phyloP scores from a whole-genome alignment of 2,888 invertebrate genomes.

The Drosophila meridiana region DNA sequence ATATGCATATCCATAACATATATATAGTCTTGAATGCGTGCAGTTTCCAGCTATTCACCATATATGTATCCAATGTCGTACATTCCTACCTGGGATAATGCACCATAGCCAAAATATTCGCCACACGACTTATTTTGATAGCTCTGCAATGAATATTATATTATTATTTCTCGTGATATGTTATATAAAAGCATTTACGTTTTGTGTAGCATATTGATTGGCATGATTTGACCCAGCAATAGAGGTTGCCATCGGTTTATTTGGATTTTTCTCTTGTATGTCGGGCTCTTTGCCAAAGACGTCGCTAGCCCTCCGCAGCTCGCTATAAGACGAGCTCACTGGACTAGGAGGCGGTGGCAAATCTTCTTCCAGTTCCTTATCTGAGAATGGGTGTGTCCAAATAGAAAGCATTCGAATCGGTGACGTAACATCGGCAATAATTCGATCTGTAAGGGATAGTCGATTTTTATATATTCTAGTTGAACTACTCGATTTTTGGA shows the following conservation, averaged over 20 bases:
- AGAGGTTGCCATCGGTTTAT: constrained; percentile 11
- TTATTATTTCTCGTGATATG: constrained; percentile 30
- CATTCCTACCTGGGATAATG: constrained; percentile 89
- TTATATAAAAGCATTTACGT: constrained; percentile 2
- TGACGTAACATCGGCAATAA: background rate
- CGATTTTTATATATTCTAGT: background rate
- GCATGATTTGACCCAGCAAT: constrained; percentile 33
- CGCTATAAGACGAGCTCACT: constrained; percentile 96
- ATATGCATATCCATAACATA: background rate
- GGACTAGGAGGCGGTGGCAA: constrained; percentile 94
- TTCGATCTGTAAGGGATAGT: constrained; percentile 12
- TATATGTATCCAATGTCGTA: background rate
- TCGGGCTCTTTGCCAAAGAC: constrained; percentile 85
- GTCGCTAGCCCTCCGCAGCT: constrained; percentile 92
- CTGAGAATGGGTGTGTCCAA: constrained; percentile 39
- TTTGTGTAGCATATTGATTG: constrained; percentile 31
- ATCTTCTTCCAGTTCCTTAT: constrained; percentile 86
- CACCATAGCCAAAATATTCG: constrained; percentile 87
- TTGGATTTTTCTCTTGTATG: constrained; percentile 19
- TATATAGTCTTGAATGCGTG: background rate
- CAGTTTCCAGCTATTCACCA: no score
- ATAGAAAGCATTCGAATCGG: constrained; percentile 83
- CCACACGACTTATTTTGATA: constrained; percentile 70
- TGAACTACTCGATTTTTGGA: background rate
- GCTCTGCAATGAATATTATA: constrained; percentile 30